These are phyloP conservation scores for Onychomys torridus DNA, from an alignment of 2,797 vertebrate genomes.

Conservation along the genomic window DNA sequence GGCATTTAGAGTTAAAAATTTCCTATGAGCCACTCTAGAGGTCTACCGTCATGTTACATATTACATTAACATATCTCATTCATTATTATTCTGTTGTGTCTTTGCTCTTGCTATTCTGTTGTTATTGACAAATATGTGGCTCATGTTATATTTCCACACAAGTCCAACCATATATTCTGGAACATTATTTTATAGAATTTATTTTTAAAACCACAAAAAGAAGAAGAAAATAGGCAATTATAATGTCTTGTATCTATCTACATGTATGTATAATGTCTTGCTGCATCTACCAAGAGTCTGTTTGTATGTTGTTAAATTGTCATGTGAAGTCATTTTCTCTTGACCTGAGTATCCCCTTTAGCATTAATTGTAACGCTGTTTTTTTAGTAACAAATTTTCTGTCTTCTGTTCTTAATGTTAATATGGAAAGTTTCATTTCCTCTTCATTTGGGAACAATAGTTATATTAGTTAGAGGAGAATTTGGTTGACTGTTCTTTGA, in stretches of 20 bases:
- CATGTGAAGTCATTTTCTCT: background rate
- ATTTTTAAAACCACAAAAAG: background rate
- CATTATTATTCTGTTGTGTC: background rate
- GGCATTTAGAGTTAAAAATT: background rate
- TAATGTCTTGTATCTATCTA: background rate
- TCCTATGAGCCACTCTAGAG: background rate
- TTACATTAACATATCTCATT: background rate
- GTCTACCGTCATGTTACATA: background rate
- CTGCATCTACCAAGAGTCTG: background rate
- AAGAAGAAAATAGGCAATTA: background rate
- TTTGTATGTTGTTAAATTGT: slow-evolving; percentile 17
- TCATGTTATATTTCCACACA: background rate
- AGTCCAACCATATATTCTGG: background rate
- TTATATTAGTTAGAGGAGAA: background rate
- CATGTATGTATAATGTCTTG: background rate
- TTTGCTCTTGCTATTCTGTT: background rate
- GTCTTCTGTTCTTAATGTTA: background rate
- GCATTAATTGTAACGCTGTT: background rate
- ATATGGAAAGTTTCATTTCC: background rate
- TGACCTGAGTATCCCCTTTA: background rate
- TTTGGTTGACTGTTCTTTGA: background rate
- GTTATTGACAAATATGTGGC: background rate
- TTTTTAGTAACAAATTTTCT: background rate
- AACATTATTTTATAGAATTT: background rate
- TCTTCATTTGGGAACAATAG: background rate